Conservation (phyloP, 2,888 invertebrate genomes). For the Romanomermis culicivorax region DNA sequence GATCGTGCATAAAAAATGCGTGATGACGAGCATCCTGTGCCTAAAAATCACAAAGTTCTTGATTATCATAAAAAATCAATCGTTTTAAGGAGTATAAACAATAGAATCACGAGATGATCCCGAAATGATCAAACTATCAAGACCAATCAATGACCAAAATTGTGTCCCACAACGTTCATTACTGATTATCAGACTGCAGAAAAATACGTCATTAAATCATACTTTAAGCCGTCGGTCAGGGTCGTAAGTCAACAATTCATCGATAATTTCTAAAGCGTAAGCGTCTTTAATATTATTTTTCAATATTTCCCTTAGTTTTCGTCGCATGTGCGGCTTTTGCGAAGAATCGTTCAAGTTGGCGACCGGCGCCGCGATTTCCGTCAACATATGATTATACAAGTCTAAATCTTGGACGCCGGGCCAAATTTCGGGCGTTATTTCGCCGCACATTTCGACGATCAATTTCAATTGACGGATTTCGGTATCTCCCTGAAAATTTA, state of each 20-base stretch:
- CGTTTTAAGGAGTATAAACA: too few species aligned
- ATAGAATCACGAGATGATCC: too few species aligned
- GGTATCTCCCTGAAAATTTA: conserved; percentile 53
- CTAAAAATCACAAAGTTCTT: too few species aligned
- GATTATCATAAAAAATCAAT: too few species aligned
- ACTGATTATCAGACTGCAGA: too few species aligned
- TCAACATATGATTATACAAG: conserved; percentile 61
- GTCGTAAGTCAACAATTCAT: conserved; percentile 70
- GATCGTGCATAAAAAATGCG: conserved; percentile 95
- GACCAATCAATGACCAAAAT: too few species aligned
- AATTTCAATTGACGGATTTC: conserved; percentile 85
- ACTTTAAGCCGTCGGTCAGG: conserved; percentile 67
- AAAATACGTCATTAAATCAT: too few species aligned
- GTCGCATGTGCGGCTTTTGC: conserved; percentile 39
- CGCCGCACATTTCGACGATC: conserved; percentile 85
- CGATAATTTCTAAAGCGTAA: conserved; percentile 73
- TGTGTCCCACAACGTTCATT: too few species aligned
- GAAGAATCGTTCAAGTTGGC: conserved; percentile 58
- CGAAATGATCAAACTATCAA: too few species aligned
- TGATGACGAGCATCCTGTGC: conserved; percentile 83
- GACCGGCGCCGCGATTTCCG: too few species aligned
- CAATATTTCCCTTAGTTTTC: conserved; percentile 34
- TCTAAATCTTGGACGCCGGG: conserved; percentile 73
- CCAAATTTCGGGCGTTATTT: conserved; percentile 79
- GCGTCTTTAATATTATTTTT: conserved; percentile 74